Percentiles rank a stretch among this genome's conserved stretches.
Evolutionary conservation across 2,113 vertebrate genomes (phyloP).

Genomic region (Micronisus gabar): DNA sequence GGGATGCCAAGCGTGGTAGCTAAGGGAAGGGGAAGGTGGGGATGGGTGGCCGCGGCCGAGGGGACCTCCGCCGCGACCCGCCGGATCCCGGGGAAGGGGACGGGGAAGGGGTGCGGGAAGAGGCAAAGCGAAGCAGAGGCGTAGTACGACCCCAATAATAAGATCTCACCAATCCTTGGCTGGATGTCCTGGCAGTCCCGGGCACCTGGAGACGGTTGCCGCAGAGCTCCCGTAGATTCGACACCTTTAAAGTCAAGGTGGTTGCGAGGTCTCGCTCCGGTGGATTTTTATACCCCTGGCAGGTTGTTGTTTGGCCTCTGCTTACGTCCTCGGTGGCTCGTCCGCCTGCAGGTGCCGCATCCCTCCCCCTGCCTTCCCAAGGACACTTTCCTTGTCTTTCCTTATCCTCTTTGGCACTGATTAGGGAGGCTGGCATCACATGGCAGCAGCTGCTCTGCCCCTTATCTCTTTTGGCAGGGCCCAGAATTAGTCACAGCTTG

Average conservation of each 20-base stretch:
- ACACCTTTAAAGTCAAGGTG: neutral
- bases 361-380: slow-evolving; percentile 6
- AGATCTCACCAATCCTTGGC: slow-evolving; percentile 61
- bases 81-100: neutral
- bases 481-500: accelerated
- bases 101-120: neutral
- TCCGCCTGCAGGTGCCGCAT: neutral
- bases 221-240: neutral
- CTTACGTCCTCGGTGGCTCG: neutral
- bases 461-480: neutral
- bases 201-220: neutral
- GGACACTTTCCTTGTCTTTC: neutral
- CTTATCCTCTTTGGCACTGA: slow-evolving; percentile 6
- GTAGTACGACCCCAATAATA: neutral
- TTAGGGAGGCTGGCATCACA: neutral
- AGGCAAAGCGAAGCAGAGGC: accelerated
- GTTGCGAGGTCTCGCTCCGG: accelerated
- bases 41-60: accelerated
- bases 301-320: neutral
- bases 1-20: neutral
- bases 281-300: slow-evolving; percentile 25
- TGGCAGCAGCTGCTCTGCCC: neutral
- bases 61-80: accelerated
- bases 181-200: neutral
- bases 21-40: neutral